phyloP scores from a whole-genome alignment of 1,140 invertebrate genomes.

The Pseudachorutes palmiensis region DNA sequence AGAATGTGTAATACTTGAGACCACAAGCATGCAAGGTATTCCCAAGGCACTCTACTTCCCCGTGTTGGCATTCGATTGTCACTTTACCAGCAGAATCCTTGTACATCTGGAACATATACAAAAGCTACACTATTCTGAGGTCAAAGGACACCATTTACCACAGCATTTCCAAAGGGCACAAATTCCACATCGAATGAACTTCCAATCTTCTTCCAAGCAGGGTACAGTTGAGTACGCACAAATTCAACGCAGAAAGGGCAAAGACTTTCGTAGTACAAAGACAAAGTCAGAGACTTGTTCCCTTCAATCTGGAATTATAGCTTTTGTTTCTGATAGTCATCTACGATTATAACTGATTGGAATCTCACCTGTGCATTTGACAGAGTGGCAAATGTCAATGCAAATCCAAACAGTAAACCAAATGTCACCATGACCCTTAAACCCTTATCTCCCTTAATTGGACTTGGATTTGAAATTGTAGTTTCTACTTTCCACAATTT shows the following conservation, averaged over 20 bases:
- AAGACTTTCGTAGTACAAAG: conserved; percentile 67
- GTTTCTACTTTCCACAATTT: too few species aligned
- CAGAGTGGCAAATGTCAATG: too few species aligned
- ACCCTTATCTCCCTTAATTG: too few species aligned
- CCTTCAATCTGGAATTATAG: too few species aligned
- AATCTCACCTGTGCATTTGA: too few species aligned
- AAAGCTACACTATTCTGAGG: too few species aligned
- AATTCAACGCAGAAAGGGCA: conserved; percentile 69
- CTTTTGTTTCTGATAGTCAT: too few species aligned
- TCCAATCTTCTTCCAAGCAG: conserved; percentile 45
- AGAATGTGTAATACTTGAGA: conserved; percentile 13
- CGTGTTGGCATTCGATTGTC: conserved; percentile 29
- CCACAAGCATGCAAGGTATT: conserved; percentile 30
- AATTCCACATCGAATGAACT: conserved; percentile 49
- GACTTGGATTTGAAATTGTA: too few species aligned
- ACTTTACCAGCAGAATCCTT: conserved; percentile 11
- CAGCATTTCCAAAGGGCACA: conserved; percentile 71
- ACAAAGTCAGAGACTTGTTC: conserved; percentile 14
- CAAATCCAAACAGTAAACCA: too few species aligned
- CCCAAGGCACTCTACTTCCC: conserved; percentile 25
- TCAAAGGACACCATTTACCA: conserved; percentile 21
- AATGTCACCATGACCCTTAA: too few species aligned
- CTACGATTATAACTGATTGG: too few species aligned
- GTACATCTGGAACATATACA: too few species aligned
- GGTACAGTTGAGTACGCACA: conserved; percentile 50